phyloP scores from a whole-genome alignment of 2,888 invertebrate genomes.

The Anticlea derivata region DNA sequence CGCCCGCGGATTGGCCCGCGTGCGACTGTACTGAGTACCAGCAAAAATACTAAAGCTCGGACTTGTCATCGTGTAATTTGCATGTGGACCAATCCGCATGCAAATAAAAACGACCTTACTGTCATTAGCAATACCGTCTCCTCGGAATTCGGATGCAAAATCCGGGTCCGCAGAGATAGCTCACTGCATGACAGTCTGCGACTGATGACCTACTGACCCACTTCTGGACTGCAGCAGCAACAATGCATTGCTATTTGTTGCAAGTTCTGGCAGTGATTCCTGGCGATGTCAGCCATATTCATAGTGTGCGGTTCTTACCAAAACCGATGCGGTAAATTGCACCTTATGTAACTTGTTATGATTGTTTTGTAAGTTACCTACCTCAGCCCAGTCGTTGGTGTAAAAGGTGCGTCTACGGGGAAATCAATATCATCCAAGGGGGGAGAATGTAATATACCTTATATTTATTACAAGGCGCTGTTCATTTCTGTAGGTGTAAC shows the following conservation, averaged over 20 bases:
- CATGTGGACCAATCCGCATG: too few relatives aligned
- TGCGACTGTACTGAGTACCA: too few relatives aligned
- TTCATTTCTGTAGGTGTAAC: conserved; percentile 14
- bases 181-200: conserved; percentile 73
- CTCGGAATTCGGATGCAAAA: conserved; percentile 60
- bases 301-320: conserved; percentile 46
- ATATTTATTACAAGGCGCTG: conserved; percentile 6
- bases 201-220: conserved; percentile 77
- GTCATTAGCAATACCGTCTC: background rate
- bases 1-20: too few relatives aligned
- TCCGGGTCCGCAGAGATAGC: conserved; percentile 71
- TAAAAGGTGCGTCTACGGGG: conserved; percentile 39
- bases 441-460: conserved; percentile 2
- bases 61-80: too few relatives aligned
- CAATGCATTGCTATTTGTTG: conserved; percentile 72
- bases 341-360: conserved; percentile 36
- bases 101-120: too few relatives aligned
- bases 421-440: conserved; percentile 47
- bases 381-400: conserved; percentile 32
- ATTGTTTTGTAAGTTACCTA: conserved; percentile 33
- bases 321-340: conserved; percentile 26
- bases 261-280: conserved; percentile 72
- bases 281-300: conserved; percentile 62
- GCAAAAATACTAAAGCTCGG: too few relatives aligned
- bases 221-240: conserved; percentile 76